Conservation (phyloP, 2,888 invertebrate genomes). For the Biston stratarius region DNA sequence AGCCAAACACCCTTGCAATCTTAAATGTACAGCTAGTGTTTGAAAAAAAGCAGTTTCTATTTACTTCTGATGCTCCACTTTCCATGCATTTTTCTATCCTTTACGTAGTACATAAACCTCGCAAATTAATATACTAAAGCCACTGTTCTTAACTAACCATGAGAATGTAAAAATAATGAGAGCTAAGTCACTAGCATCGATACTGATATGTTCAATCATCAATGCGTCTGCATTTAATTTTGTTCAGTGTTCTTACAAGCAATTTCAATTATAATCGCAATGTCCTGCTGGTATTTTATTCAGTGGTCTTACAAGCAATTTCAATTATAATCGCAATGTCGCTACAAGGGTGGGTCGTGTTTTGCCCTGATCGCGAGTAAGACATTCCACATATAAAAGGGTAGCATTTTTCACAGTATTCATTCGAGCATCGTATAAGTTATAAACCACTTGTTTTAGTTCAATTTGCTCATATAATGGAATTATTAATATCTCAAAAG, state of each 20-base stretch:
- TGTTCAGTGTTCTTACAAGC: slow-evolving; percentile 33
- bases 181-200: not conserved
- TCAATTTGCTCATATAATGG: slow-evolving; percentile 33
- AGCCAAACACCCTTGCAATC: too few relatives aligned
- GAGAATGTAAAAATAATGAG: too few relatives aligned
- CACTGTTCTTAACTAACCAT: too few relatives aligned
- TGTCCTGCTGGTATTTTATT: slow-evolving; percentile 51
- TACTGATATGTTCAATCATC: slow-evolving; percentile 6
- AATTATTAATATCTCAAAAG: slow-evolving; percentile 43
- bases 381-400: slow-evolving; percentile 34
- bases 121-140: too few relatives aligned
- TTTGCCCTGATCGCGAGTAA: slow-evolving; percentile 4
- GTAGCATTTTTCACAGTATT: slow-evolving; percentile 13
- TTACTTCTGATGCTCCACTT: too few relatives aligned
- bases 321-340: slow-evolving; percentile 45
- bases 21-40: too few relatives aligned
- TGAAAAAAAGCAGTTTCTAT: too few relatives aligned
- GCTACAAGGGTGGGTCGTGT: slow-evolving; percentile 36
- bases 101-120: too few relatives aligned
- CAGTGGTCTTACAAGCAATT: slow-evolving; percentile 38
- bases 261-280: slow-evolving; percentile 46
- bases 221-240: not conserved
- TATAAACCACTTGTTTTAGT: slow-evolving; percentile 5
- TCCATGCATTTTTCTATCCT: too few relatives aligned
- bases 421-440: slow-evolving; percentile 26